phyloP scores from a whole-genome alignment of 2,113 vertebrate species.

The Festucalex cinctus region DNA sequence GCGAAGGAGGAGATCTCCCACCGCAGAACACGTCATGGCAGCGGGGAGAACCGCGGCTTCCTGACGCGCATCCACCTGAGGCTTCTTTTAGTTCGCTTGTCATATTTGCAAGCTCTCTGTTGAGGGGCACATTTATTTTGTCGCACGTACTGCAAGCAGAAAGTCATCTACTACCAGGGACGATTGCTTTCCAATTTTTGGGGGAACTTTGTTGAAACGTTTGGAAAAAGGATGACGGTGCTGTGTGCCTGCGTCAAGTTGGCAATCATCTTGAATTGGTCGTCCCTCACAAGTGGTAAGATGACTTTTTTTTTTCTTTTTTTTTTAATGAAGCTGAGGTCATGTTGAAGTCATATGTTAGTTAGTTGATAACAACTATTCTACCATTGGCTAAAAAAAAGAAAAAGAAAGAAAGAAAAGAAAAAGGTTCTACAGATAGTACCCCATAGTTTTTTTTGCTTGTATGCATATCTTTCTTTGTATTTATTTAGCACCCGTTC shows the following conservation, averaged over 20 bases:
- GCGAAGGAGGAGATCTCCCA: constrained; percentile 43
- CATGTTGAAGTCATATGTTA: not conserved
- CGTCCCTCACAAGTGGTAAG: constrained; percentile 62
- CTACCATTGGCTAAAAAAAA: not conserved
- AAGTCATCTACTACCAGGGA: not conserved
- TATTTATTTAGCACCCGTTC: too few species aligned
- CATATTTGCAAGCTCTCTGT: not conserved
- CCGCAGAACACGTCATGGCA: constrained; percentile 44
- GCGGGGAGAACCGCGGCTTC: constrained; percentile 19
- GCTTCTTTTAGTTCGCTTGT: not conserved
- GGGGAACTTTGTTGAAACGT: constrained; percentile 24
- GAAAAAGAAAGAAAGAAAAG: too few species aligned
- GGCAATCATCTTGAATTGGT: constrained; percentile 46
- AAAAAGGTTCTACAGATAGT: not conserved
- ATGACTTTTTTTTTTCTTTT: not conserved
- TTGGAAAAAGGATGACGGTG: constrained; percentile 51
- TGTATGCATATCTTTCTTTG: not conserved
- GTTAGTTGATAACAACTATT: too few species aligned
- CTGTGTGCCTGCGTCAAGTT: constrained; percentile 33
- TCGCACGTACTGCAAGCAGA: not conserved
- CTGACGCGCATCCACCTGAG: constrained; percentile 31
- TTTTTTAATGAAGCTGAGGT: constrained; percentile 1
- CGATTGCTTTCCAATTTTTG: constrained; percentile 10
- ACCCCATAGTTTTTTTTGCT: not conserved
- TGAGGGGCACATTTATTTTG: not conserved